Base-by-base conservation (phyloP, 2,797 vertebrate species). In the Orientallactaga sibirica region DNA sequence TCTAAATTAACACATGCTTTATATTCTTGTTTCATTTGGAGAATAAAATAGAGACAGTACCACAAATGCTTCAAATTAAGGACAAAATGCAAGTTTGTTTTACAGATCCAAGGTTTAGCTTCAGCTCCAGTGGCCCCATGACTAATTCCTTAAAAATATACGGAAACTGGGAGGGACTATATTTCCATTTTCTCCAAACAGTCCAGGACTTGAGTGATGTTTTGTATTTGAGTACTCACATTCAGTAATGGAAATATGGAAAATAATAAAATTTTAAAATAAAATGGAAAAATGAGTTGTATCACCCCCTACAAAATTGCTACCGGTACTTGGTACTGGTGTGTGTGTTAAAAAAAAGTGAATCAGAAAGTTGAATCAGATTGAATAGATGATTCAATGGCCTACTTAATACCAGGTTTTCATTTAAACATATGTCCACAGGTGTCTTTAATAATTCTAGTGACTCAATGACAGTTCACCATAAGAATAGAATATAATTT, bases 101-200 rank as follows among this genome's bases (percentile, higher is more conserved):
- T 94, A 93, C 88, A 94, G 85, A 91, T 86, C 64, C 70, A 85
- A 91, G 73, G 1, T 62, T 92, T 25, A 62, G 8, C 43, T 87
- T 91, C 7, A 58, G 58, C 91, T 80, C 70, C 77, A 58, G 29
- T 78, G 18, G 18, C 81, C 52, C 64, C 66, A 83, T 74, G n/a
- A 90, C 67, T 92, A 73, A 74, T 78, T 90, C 86, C 77, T 79
- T 5, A 93, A 48, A 87, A 92, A 86, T 41, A 33, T 55, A 55
- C 9, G 16, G 48, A 86, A 91, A 79, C 27, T 29, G 37, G 33
- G 70, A 86, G 41, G 52, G 76, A 66, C 4, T 7, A 0, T 18
- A 48, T 20, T 70, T 86, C 41, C 16, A 89, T 58, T 88, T 71
- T 66, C 33, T 74, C 37, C 14, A 78, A 78, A 79, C 66, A 76